Base-by-base conservation (phyloP, 2,113 vertebrate species). In the Pituophis catenifer region DNA sequence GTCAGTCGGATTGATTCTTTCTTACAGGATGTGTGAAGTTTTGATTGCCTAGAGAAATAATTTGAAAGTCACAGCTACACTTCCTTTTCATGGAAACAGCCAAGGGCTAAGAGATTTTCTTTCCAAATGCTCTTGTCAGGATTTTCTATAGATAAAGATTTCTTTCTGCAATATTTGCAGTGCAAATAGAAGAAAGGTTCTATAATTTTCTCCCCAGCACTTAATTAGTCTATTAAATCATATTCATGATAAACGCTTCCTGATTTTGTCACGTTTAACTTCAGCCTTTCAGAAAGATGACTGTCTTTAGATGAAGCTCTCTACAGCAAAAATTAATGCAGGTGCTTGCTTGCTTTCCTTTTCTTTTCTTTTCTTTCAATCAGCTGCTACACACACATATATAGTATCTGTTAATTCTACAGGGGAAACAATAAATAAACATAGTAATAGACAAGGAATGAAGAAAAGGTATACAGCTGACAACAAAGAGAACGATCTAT, bases 181-280 rank as follows among this genome's bases (percentile, higher is more conserved):
- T 94, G 75, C 54, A 54, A 94, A 89, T 87, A 92, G 53, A 95
- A 93, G 70, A 90, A 93, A 96, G 8, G 9, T 89, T 11, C 8
- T 94, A 65, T 53, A 70, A 92, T 93, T 50, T 50, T 44, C 6
- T 86, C 29, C 0, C 23, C 5, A 50, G 93, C 6, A 50, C 93
- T 70, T 92, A 88, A 90, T 93, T 94, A 93, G 70, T 10, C 29
- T 65, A 88, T 89, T 93, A 91, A 95, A 95, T 88, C 90, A 86
- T 57, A 6, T 3, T 48, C 26, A 13, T 91, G 90, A 94, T 52
- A 93, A 96, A 94, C 62, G 54, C 9, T 92, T 89, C 29, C 4
- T 87, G 1, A 96, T 91, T 94, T 65, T 94, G 26, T 44, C 91
- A 11, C n/a, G 93, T 88, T 96, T 96, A 95, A 50, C 9, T 94